Conservation (phyloP, 53 echinoderm and acorn worm genomes). For the Holothuria scabra region DNA sequence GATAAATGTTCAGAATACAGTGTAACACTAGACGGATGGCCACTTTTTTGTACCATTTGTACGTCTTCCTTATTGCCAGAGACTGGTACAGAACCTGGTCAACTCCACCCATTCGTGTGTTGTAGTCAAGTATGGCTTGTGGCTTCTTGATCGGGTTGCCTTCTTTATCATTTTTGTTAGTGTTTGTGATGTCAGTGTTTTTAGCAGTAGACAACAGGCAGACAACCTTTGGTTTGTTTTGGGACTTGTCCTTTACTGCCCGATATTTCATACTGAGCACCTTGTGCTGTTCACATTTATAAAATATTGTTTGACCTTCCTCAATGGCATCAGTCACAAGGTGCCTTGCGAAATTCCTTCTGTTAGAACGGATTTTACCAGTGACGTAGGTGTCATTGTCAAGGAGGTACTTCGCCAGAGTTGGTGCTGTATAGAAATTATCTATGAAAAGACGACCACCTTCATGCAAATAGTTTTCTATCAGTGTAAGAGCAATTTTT, state of each 20-base stretch:
- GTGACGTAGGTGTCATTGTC: not conserved
- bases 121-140: not conserved
- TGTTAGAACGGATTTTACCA: not conserved
- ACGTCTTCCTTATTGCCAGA: not conserved
- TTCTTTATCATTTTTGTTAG: not conserved
- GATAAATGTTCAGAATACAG: not conserved
- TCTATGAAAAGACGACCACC: not conserved
- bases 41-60: conserved; percentile 28
- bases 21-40: not conserved
- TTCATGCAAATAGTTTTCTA: conserved; percentile 1
- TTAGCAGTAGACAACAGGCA: not conserved
- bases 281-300: conserved; percentile 12
- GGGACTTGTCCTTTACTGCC: conserved; percentile 7
- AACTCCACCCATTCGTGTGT: not conserved
- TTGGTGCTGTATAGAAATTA: not conserved
- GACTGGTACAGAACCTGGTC: not conserved
- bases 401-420: not conserved
- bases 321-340: not conserved
- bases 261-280: not conserved
- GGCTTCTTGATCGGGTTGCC: not conserved
- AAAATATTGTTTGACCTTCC: conserved; percentile 11
- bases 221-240: not conserved
- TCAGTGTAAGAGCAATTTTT: not conserved
- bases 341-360: not conserved
- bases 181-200: not conserved